Conservation (phyloP, 53 echinoderm and acorn worm species). For the Glandiceps talaboti region DNA sequence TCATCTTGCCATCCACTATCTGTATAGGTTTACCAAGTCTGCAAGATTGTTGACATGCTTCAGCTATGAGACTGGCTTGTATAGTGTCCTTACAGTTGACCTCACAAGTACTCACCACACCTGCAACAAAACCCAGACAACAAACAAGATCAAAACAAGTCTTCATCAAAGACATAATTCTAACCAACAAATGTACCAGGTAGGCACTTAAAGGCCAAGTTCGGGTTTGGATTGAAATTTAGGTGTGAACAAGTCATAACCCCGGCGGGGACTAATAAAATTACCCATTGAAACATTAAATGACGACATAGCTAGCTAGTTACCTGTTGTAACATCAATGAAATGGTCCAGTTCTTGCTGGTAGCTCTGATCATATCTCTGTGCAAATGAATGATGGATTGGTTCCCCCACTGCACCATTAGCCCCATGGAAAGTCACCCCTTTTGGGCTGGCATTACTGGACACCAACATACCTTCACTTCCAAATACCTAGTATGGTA, state of each 20-base stretch:
- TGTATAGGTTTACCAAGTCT: slow-evolving; percentile 30
- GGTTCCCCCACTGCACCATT: slow-evolving; percentile 15
- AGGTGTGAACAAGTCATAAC: no score
- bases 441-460: slow-evolving; percentile 13
- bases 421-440: slow-evolving; percentile 6
- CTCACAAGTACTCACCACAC: slow-evolving; percentile 24
- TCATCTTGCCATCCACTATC: not conserved
- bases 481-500: slow-evolving; percentile 36
- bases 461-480: slow-evolving; percentile 39
- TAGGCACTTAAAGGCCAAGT: no score
- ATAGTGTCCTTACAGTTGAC: slow-evolving; percentile 48
- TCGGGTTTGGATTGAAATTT: no score
- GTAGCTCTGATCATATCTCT: slow-evolving; percentile 64
- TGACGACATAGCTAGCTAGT: no score
- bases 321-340: slow-evolving; percentile 49
- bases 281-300: no score
- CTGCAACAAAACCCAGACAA: slow-evolving; percentile 25
- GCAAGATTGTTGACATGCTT: slow-evolving; percentile 47
- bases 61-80: slow-evolving; percentile 36
- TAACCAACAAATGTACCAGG: no score
- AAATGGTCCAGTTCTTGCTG: slow-evolving; percentile 62
- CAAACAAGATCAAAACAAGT: no score
- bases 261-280: no score
- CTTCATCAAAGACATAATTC: no score
- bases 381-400: slow-evolving; percentile 45